phyloP scores from a whole-genome alignment of 2,888 invertebrate species.

The Dusona sp. region DNA sequence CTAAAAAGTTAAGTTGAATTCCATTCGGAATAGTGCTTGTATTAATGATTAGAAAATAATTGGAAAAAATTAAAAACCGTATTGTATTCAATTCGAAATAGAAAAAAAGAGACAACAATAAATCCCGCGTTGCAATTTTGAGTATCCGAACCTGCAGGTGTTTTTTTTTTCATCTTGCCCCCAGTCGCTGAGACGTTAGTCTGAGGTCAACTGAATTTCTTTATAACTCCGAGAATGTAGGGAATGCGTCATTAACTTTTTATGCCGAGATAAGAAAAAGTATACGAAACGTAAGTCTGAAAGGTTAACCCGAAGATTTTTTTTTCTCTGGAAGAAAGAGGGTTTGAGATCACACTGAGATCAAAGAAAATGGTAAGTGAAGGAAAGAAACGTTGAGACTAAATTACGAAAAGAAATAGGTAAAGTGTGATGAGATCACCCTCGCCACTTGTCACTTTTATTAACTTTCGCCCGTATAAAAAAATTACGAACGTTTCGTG shows the following conservation, averaged over 20 bases:
- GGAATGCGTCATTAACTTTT: neutral
- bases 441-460: conserved; percentile 1
- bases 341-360: neutral
- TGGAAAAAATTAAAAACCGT: neutral
- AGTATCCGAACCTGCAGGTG: conserved; percentile 3
- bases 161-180: neutral
- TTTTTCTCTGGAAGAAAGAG: neutral
- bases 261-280: neutral
- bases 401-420: conserved; percentile 24
- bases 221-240: neutral
- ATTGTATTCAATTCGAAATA: neutral
- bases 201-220: neutral
- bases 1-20: neutral
- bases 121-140: neutral
- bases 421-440: conserved; percentile 35
- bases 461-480: conserved; percentile 39
- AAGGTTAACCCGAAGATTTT: neutral
- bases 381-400: neutral
- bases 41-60: neutral
- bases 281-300: neutral
- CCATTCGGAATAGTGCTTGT: neutral
- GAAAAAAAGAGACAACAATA: neutral
- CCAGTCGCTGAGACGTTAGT: neutral
- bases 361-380: conserved; percentile 8
- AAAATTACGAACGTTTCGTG: conserved; percentile 28